Evolutionary conservation across 1,140 invertebrate genomes (phyloP), one percentile per base, ranked within the genome.

Genomic region (Drosophila ficusphila): DNA sequence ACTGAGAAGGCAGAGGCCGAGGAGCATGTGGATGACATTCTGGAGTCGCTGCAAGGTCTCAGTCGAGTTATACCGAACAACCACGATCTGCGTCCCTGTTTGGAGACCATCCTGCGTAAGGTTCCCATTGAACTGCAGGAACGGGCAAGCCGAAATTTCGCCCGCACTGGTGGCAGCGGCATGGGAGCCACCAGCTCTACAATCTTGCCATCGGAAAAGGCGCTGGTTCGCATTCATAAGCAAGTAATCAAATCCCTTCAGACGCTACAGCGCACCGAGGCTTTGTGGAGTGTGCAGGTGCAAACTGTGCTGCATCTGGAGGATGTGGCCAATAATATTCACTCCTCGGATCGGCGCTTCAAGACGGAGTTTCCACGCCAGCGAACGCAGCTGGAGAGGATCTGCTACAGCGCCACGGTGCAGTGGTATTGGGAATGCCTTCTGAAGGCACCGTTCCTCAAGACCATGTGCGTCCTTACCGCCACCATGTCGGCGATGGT

Each of bases 351-450:
- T 76, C 92, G 92, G 41, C 92, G 94, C 57, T 98, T 97, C 89
- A 96, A 96, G 82, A 93, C 94, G 29, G 94, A 95, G n/a, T 97
- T 97, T 89, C 93, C 94, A 11, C 92, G 92, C 4, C 92, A 93
- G 11, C 92, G 94, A 8, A 92, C 94, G 3, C 89, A 93, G 27
- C 75, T 94, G 27, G 89, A 93, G 34, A 91, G 94, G 42, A 72
- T 95, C 42, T 86, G 96, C 18, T 95, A 95, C 64, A 95, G 93
- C 69, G 94, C 96, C 18, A 93, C 93, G 39, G 68, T 96, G 38
- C 97, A 99, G 92, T 99, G 98, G 98, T 98, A 98, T 91, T 99
- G 97, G 97, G 96, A 97, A 89, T 99, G 97, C 92, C 77, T 96
- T 23, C 64, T 97, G 0, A 94, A 95, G 71, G 94, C 94, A 48